phyloP scores from a whole-genome alignment of 1,140 invertebrate species.

The Thaumatotibia leucotreta region DNA sequence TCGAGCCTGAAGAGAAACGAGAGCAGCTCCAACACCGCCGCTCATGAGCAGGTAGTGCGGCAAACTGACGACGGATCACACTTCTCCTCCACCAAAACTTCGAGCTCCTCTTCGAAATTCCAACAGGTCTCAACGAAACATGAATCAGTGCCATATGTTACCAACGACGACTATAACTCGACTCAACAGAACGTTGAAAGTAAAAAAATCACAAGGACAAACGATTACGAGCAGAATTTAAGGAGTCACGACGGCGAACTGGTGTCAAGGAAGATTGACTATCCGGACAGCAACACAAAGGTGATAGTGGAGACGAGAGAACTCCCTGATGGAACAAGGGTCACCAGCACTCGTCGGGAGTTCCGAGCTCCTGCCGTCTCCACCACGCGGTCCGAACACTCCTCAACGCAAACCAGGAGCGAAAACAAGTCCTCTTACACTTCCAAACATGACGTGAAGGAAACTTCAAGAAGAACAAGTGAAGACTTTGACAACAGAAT shows the following conservation, averaged over 20 bases:
- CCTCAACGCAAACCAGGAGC: constrained; percentile 42
- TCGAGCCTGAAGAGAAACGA: constrained; percentile 79
- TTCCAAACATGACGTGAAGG: constrained; percentile 39
- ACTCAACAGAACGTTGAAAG: constrained; percentile 31
- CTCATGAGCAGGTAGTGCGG: constrained; percentile 79
- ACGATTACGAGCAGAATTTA: constrained; percentile 41
- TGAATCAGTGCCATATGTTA: constrained; percentile 51
- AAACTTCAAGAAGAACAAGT: constrained; percentile 41
- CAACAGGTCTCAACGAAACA: constrained; percentile 52
- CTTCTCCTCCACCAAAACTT: constrained; percentile 68
- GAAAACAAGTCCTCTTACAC: constrained; percentile 49
- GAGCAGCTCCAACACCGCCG: constrained; percentile 76
- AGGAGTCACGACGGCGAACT: constrained; percentile 50
- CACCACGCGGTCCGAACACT: constrained; percentile 46
- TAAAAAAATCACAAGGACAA: constrained; percentile 38
- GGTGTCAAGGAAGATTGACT: constrained; percentile 77
- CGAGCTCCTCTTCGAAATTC: constrained; percentile 65
- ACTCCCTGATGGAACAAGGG: constrained; percentile 80
- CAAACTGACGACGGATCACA: constrained; percentile 72
- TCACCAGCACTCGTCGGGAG: constrained; percentile 80
- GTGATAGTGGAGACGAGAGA: constrained; percentile 80
- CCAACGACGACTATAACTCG: constrained; percentile 40
- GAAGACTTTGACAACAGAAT: constrained; percentile 33
- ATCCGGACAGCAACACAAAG: constrained; percentile 80
- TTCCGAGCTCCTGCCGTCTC: constrained; percentile 68